Conservation (phyloP, 2,888 invertebrate genomes). For the Perdita meconis region DNA sequence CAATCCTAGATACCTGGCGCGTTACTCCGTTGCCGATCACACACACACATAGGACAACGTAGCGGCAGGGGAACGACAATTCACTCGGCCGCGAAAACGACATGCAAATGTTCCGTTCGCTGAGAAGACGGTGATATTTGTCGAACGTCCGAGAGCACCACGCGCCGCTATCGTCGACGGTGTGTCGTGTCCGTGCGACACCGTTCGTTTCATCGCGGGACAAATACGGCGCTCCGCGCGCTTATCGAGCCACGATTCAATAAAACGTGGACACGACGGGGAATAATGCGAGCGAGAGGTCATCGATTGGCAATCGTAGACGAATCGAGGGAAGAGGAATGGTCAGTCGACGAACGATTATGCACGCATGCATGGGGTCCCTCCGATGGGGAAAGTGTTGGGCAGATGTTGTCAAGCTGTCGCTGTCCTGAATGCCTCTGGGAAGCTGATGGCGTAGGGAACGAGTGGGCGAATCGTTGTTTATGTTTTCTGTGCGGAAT, state of each 20-base stretch:
- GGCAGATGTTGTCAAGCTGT: too few relatives aligned
- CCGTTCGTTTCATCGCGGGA: conserved; percentile 11
- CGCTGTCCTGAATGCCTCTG: neutral
- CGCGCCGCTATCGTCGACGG: neutral
- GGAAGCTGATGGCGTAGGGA: too few relatives aligned
- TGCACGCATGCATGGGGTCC: neutral
- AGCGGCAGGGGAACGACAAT: conserved; percentile 15
- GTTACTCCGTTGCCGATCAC: neutral
- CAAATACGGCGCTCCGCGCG: neutral
- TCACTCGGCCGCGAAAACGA: conserved; percentile 5
- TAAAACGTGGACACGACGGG: conserved; percentile 3
- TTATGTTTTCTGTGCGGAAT: too few relatives aligned
- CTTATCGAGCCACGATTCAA: conserved; percentile 5
- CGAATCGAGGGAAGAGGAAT: neutral
- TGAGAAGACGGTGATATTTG: conserved; percentile 31
- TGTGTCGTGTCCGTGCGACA: neutral
- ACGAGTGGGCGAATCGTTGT: too few relatives aligned
- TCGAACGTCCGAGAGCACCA: neutral
- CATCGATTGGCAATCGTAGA: conserved; percentile 13
- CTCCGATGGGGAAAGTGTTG: neutral
- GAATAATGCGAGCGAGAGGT: conserved; percentile 18
- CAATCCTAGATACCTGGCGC: conserved; percentile 51
- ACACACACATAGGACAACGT: too few relatives aligned
- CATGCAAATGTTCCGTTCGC: neutral
- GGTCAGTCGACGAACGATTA: neutral